Conservation (phyloP, 2,113 vertebrate species). For the Lepus americanus region DNA sequence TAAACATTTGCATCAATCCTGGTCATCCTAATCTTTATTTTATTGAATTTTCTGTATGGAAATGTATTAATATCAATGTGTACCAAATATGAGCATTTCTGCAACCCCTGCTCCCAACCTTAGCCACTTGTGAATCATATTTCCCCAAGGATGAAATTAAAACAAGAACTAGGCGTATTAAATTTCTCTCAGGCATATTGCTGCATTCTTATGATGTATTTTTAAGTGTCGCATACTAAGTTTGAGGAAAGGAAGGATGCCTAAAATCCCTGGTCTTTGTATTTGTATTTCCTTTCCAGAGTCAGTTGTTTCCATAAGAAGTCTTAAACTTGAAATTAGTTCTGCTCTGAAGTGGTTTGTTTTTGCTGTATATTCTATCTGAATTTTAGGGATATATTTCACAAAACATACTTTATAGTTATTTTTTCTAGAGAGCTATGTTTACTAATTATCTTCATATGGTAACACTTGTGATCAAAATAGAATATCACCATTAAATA, state of each 20-base stretch:
- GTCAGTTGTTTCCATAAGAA: constrained; percentile 26
- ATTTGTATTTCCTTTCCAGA: constrained; percentile 52
- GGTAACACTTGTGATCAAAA: constrained; percentile 19
- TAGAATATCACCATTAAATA: not conserved
- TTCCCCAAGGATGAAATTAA: constrained; percentile 57
- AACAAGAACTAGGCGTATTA: constrained; percentile 58
- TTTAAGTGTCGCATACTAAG: constrained; percentile 47
- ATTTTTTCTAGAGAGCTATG: not conserved
- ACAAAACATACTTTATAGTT: not conserved
- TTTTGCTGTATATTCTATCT: constrained; percentile 32
- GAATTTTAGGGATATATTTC: constrained; percentile 2
- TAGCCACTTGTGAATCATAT: constrained; percentile 44
- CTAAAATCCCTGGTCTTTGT: constrained; percentile 31
- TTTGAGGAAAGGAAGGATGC: constrained; percentile 26
- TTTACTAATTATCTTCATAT: constrained; percentile 34
- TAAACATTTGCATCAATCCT: constrained; percentile 34
- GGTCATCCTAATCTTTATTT: not conserved
- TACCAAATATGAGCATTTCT: constrained; percentile 38
- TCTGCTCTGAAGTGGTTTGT: not conserved
- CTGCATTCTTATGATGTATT: constrained; percentile 26
- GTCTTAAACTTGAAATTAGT: not conserved
- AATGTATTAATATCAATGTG: not conserved
- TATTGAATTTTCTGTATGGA: not conserved
- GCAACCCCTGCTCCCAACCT: not conserved
- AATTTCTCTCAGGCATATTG: constrained; percentile 32